These are phyloP conservation scores for Aproaerema taeniolella DNA, from an alignment of 2,888 invertebrate species.

Conservation along the genomic window DNA sequence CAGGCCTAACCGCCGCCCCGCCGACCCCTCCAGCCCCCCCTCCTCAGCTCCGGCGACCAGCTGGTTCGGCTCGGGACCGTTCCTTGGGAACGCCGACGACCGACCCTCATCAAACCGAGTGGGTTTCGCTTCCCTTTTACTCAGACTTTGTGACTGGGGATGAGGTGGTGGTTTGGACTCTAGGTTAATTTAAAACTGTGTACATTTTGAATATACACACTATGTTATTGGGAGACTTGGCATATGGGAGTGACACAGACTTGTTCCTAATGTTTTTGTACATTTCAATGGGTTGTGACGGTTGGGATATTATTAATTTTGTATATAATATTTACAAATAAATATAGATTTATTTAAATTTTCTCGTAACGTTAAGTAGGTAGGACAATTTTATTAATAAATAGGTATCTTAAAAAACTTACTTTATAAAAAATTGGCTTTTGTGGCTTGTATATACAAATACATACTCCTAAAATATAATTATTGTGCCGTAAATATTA, in stretches of 20 bases:
- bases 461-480: too few relatives aligned
- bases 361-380: conserved; percentile 27
- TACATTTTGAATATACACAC: neutral
- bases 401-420: conserved; percentile 25
- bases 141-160: conserved; percentile 67
- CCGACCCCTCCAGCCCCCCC: conserved; percentile 35
- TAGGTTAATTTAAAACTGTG: conserved; percentile 57
- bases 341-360: conserved; percentile 2
- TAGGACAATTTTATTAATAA: conserved; percentile 27
- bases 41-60: conserved; percentile 48
- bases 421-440: conserved; percentile 51
- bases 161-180: conserved; percentile 58
- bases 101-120: conserved; percentile 61
- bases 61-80: conserved; percentile 72
- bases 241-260: too few relatives aligned
- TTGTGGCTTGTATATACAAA: conserved; percentile 49
- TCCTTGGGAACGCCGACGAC: conserved; percentile 68
- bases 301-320: conserved; percentile 39
- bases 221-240: too few relatives aligned
- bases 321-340: conserved; percentile 7
- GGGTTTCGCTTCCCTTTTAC: conserved; percentile 69
- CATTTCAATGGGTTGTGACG: conserved; percentile 32
- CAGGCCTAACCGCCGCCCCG: conserved; percentile 41
- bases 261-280: conserved; percentile 31
- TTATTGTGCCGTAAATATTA: conserved; percentile 38